Conservation (phyloP, 2,797 vertebrate species). For the Tapera naevia region DNA sequence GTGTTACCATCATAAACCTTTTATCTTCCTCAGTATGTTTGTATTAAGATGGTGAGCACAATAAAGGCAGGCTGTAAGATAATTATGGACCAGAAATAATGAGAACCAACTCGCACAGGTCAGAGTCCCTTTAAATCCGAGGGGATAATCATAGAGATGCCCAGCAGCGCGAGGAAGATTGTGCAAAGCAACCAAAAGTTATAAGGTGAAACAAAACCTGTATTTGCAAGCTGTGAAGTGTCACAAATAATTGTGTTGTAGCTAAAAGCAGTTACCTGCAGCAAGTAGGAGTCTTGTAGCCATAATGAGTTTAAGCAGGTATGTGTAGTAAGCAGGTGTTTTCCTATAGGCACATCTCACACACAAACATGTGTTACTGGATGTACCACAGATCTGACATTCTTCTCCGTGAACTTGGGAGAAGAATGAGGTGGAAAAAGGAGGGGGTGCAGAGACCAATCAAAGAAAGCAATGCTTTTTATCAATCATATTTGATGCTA, state of each 20-base stretch:
- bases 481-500: conserved; percentile 75
- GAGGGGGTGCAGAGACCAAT: conserved; percentile 63
- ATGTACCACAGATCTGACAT: conserved; percentile 63
- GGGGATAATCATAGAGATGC: accelerated
- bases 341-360: conserved; percentile 62
- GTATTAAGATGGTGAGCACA: background rate
- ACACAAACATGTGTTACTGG: conserved; percentile 61
- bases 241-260: background rate
- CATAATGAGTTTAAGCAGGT: conserved; percentile 37
- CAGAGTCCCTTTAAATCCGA: background rate
- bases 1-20: background rate
- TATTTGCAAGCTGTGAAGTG: background rate
- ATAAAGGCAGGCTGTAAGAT: background rate
- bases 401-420: conserved; percentile 40
- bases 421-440: conserved; percentile 60
- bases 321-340: conserved; percentile 63
- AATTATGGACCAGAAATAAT: background rate
- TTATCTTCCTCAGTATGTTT: background rate
- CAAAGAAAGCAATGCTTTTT: conserved; percentile 71
- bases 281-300: background rate
- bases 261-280: conserved; percentile 16
- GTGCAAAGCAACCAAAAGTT: background rate
- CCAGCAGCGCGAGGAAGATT: background rate
- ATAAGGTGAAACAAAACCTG: background rate
- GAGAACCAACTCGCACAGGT: accelerated